Conservation (phyloP, 2,888 invertebrate species). For the Acanthosepion esculentum region DNA sequence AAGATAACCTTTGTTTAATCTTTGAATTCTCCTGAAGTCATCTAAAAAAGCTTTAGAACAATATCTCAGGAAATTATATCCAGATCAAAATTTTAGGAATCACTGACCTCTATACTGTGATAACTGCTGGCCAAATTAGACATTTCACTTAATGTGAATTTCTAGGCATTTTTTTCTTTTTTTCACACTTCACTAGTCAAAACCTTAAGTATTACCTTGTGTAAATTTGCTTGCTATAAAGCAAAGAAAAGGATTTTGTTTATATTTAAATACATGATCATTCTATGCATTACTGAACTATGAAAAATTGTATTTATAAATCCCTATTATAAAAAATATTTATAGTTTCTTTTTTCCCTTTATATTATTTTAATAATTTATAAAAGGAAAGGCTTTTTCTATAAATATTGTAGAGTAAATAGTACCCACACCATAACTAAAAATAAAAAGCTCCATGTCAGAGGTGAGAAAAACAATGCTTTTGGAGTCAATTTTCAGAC, state of each 20-base stretch:
- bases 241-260: neutral
- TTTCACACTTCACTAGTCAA: neutral
- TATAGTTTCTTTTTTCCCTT: neutral
- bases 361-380: neutral
- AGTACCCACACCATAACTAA: too few species aligned
- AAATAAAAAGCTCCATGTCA: too few species aligned
- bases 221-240: neutral
- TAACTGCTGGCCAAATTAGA: conserved; percentile 4
- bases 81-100: neutral
- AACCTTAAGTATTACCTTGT: neutral
- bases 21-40: neutral
- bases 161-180: neutral
- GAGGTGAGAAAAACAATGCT: too few species aligned
- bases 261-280: neutral
- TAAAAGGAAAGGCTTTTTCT: too few species aligned
- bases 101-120: neutral
- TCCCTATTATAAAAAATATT: neutral
- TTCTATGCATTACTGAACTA: neutral
- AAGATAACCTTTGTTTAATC: neutral
- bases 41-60: neutral
- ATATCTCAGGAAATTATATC: neutral
- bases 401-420: too few species aligned
- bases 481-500: too few species aligned
- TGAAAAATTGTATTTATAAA: neutral
- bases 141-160: neutral